Conservation (phyloP, 2,113 vertebrate species). For the Syrmaticus mikado region DNA sequence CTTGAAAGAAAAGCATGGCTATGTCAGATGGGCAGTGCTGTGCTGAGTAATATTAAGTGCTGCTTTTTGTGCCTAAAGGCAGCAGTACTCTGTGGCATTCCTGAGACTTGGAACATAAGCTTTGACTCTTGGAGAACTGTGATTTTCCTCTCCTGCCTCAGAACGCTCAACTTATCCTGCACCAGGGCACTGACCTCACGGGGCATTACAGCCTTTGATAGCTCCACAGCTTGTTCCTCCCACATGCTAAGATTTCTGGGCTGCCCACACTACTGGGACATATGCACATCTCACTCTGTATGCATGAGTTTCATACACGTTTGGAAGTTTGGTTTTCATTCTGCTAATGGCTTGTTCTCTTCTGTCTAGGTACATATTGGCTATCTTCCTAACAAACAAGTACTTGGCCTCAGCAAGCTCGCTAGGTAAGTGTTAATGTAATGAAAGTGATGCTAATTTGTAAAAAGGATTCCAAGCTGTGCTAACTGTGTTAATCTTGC, state of each 20-base stretch:
- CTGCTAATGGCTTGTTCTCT: constrained; percentile 36
- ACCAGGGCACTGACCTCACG: constrained; percentile 11
- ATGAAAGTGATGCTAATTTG: constrained; percentile 42
- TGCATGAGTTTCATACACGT: not conserved
- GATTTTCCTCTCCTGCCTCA: not conserved
- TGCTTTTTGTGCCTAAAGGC: not conserved
- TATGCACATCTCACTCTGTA: not conserved
- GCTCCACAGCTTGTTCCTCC: not conserved
- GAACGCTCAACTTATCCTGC: not conserved
- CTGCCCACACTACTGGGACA: not conserved
- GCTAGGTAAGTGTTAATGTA: constrained; percentile 85
- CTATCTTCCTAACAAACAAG: constrained; percentile 97
- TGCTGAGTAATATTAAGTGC: not conserved
- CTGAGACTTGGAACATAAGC: constrained; percentile 26
- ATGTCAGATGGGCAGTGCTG: not conserved
- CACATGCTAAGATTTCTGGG: not conserved
- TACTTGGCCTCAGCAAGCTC: constrained; percentile 97
- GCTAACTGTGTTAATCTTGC: constrained; percentile 32
- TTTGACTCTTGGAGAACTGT: not conserved
- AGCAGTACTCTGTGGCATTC: not conserved
- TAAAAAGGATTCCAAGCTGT: constrained; percentile 31
- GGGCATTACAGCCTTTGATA: not conserved
- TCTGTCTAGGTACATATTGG: constrained; percentile 92
- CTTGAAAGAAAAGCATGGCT: not conserved
- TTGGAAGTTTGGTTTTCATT: not conserved